A percentile compares a stretch with the other conserved stretches of the same genome.
Evolutionary conservation across 2,888 invertebrate genomes (phyloP).

Genomic region (Escarpia spicata): DNA sequence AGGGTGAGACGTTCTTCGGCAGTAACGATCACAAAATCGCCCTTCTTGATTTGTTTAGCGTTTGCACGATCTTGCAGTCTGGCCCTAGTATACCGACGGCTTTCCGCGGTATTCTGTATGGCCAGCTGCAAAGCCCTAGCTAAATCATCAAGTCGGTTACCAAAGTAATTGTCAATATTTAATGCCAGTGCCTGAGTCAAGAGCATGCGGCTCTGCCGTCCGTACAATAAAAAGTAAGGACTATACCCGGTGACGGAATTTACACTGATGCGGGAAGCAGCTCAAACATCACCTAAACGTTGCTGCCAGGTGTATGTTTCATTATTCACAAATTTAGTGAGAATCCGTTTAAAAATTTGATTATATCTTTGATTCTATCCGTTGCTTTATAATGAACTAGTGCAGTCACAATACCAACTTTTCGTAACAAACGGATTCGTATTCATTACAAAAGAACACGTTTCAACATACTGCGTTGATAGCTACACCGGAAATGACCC

Average conservation of each 20-base stretch:
- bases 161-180: neutral
- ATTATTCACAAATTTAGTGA: neutral
- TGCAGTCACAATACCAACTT: no score
- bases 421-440: no score
- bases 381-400: neutral
- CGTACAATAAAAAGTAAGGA: conserved; percentile 31
- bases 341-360: conserved; percentile 1
- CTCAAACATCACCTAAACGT: conserved; percentile 13
- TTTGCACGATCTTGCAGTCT: neutral
- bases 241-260: neutral
- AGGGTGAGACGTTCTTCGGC: conserved; percentile 25
- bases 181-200: neutral
- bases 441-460: no score
- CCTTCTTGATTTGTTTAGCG: conserved; percentile 9
- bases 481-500: no score
- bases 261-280: conserved; percentile 24
- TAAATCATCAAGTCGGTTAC: conserved; percentile 22
- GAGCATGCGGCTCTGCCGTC: conserved; percentile 23
- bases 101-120: neutral
- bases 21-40: conserved; percentile 21
- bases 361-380: neutral
- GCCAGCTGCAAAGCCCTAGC: conserved; percentile 17
- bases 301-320: conserved; percentile 23
- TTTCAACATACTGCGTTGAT: neutral
- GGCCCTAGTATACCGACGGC: neutral